phyloP scores from a whole-genome alignment of 2,888 invertebrate species.

The Acleris literana region DNA sequence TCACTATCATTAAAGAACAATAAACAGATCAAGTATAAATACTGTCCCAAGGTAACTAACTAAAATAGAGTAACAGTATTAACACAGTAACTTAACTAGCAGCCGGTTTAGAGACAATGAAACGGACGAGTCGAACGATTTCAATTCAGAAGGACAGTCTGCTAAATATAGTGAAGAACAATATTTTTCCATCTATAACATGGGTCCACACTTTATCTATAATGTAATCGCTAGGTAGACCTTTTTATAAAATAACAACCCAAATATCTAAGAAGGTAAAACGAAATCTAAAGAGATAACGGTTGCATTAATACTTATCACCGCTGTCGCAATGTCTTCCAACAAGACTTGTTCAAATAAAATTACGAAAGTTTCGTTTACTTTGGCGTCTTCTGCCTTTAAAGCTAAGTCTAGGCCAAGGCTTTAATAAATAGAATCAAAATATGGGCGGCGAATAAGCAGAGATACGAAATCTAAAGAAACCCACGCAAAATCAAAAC shows the following conservation, averaged over 20 bases:
- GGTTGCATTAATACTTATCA: conserved; percentile 22
- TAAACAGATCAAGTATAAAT: no score
- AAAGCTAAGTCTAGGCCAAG: conserved; percentile 30
- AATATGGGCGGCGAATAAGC: conserved; percentile 28
- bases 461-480: conserved; percentile 28
- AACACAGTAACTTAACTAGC: no score
- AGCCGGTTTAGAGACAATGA: no score
- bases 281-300: conserved; percentile 20
- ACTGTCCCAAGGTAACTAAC: no score
- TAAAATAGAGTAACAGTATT: no score
- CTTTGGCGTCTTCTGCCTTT: conserved; percentile 18
- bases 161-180: no score
- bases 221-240: background rate
- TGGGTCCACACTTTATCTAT: no score
- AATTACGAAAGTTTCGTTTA: conserved; percentile 29
- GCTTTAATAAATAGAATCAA: conserved; percentile 16
- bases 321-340: conserved; percentile 29
- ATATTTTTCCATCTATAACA: no score
- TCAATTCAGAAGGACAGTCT: no score
- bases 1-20: no score
- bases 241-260: conserved; percentile 5
- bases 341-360: conserved; percentile 32
- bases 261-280: conserved; percentile 13
- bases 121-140: no score
- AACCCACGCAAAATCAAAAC: conserved; percentile 25